Conservation (phyloP, 2,113 vertebrate genomes). For the Caranx melampygus region DNA sequence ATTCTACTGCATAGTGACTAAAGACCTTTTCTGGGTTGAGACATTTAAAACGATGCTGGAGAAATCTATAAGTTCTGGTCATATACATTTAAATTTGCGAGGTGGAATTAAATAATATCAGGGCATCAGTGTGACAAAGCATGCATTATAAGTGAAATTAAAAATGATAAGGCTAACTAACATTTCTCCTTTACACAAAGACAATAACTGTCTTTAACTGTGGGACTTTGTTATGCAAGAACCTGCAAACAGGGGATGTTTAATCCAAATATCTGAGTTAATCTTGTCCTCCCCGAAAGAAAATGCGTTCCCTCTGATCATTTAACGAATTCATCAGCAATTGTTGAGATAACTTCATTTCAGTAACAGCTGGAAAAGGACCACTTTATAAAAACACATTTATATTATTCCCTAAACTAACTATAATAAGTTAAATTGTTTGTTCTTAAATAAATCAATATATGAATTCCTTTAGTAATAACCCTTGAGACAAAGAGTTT, state of each 20-base stretch:
- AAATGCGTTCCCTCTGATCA: conserved; percentile 50
- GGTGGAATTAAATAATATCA: conserved; percentile 62
- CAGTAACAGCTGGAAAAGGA: conserved; percentile 75
- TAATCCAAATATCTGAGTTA: conserved; percentile 47
- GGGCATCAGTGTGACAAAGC: conserved; percentile 70
- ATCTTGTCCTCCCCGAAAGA: conserved; percentile 18
- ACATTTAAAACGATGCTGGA: conserved; percentile 51
- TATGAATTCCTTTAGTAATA: conserved; percentile 85
- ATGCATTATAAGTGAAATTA: conserved; percentile 79
- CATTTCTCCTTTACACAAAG: conserved; percentile 69
- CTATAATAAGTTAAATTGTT: conserved; percentile 90
- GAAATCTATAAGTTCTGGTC: conserved; percentile 41
- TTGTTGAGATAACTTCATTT: conserved; percentile 71
- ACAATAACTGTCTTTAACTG: conserved; percentile 58
- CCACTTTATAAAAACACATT: conserved; percentile 80
- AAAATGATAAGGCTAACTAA: conserved; percentile 76
- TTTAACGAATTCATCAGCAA: conserved; percentile 69
- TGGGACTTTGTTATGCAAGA: conserved; percentile 42
- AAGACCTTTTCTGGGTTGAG: conserved; percentile 58
- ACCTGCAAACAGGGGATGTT: conserved; percentile 48
- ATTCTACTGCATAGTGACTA: conserved; percentile 79
- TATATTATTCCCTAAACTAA: conserved; percentile 88
- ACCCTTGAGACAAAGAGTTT: conserved; percentile 77
- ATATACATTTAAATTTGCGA: conserved; percentile 55
- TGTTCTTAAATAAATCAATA: conserved; percentile 89